Percentiles rank a stretch among this genome's conserved stretches.
These are phyloP conservation scores for Ibycter americanus DNA, from an alignment of 2,797 vertebrate species.

Conservation along the genomic window DNA sequence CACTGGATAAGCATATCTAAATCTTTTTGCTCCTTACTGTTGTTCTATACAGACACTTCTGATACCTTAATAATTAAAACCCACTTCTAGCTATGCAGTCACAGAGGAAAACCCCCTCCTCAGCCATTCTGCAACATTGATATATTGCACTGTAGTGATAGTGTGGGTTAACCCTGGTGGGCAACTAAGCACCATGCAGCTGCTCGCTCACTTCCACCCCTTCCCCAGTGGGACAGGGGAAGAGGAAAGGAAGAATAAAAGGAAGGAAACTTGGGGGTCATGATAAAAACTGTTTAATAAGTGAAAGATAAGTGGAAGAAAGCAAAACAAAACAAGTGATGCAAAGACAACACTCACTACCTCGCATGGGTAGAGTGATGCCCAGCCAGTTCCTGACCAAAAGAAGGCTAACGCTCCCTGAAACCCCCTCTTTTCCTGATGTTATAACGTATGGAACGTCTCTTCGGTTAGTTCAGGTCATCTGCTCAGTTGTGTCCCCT, in stretches of 20 bases:
- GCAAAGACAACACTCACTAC: neutral
- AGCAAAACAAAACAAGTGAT: neutral
- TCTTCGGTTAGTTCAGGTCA: neutral
- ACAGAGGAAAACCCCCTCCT: neutral
- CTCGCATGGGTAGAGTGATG: neutral
- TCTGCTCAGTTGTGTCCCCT: neutral
- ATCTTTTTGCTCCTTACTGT: neutral
- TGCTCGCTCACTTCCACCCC: accelerated
- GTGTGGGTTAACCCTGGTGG: neutral
- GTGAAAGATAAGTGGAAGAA: neutral
- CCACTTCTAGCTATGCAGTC: neutral
- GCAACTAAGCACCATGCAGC: neutral
- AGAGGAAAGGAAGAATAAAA: neutral
- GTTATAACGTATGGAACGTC: neutral
- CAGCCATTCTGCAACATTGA: neutral
- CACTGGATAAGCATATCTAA: neutral
- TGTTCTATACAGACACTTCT: neutral
- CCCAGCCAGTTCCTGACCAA: neutral
- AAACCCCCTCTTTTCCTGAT: accelerated
- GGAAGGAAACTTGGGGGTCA: neutral
- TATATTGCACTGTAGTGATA: neutral
- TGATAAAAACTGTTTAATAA: neutral
- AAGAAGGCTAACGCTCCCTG: neutral
- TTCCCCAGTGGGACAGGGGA: neutral
- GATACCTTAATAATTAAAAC: neutral